Evolutionary conservation across 2,888 invertebrate species (phyloP).

Genomic region (Ypsolopha scabrella): DNA sequence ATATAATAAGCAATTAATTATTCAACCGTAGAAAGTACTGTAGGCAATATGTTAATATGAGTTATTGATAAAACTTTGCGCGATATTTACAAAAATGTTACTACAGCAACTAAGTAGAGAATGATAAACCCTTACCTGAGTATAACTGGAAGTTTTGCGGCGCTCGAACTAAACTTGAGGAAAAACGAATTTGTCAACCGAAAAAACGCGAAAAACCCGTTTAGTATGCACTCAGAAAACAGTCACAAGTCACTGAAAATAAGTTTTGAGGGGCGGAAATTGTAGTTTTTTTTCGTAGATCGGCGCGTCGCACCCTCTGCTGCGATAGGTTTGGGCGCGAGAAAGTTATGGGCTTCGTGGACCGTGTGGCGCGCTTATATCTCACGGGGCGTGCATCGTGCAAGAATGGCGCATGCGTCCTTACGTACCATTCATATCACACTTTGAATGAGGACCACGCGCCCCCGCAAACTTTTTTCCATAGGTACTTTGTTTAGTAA

Average conservation of each 20-base stretch:
- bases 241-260: slow-evolving; percentile 31
- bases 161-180: background rate
- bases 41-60: too few relatives aligned
- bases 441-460: slow-evolving; percentile 62
- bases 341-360: slow-evolving; percentile 57
- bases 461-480: slow-evolving; percentile 39
- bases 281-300: slow-evolving; percentile 1
- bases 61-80: too few relatives aligned
- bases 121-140: slow-evolving; percentile 25
- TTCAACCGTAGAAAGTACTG: too few relatives aligned
- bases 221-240: slow-evolving; percentile 29
- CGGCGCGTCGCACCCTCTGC: slow-evolving; percentile 32
- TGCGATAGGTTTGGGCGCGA: slow-evolving; percentile 51
- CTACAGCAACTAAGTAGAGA: slow-evolving; percentile 17
- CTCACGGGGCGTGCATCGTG: slow-evolving; percentile 27
- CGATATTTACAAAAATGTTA: slow-evolving; percentile 2
- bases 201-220: slow-evolving; percentile 16
- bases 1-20: too few relatives aligned
- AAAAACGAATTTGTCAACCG: slow-evolving; percentile 6
- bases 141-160: background rate
- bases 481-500: background rate
- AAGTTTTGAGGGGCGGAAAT: background rate
- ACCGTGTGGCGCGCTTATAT: slow-evolving; percentile 56
- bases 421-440: slow-evolving; percentile 48
- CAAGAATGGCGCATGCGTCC: slow-evolving; percentile 59